Evolutionary conservation across 2,797 vertebrate genomes (phyloP).

Genomic region (Glyptemys insculpta): DNA sequence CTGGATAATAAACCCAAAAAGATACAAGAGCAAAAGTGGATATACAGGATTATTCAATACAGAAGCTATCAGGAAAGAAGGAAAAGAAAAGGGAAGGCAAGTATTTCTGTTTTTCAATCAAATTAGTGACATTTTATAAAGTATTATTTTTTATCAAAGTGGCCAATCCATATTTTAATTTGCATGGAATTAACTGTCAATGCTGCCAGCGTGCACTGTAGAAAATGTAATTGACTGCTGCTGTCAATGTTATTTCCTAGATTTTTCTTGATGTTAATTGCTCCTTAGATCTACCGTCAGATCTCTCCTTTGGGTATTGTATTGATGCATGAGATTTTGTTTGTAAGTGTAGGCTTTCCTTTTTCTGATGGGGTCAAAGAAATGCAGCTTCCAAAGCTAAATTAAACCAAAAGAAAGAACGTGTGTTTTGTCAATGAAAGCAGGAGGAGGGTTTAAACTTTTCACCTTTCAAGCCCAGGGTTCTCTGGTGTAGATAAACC

Average conservation of each 20-base stretch:
- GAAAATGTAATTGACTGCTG: background rate
- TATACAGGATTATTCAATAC: background rate
- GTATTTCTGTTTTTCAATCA: background rate
- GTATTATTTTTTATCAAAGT: background rate
- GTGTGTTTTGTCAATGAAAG: background rate
- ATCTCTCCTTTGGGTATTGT: background rate
- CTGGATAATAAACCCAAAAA: background rate
- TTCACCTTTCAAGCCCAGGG: background rate
- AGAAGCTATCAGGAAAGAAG: background rate
- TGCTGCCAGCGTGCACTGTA: background rate
- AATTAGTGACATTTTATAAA: background rate
- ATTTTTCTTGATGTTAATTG: background rate
- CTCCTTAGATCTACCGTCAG: background rate
- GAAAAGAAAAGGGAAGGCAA: background rate
- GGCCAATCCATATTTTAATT: background rate
- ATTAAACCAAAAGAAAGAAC: background rate
- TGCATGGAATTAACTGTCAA: background rate
- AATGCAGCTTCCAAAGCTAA: background rate
- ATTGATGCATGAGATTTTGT: background rate
- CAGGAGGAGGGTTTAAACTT: slow-evolving; percentile 21
- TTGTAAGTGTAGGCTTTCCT: background rate
- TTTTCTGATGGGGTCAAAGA: background rate
- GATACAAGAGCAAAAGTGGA: background rate
- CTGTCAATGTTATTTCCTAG: background rate
- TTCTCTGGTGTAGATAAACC: background rate